These are phyloP conservation scores for Danio choprae DNA, from an alignment of 2,797 vertebrate genomes.

Conservation along the genomic window DNA sequence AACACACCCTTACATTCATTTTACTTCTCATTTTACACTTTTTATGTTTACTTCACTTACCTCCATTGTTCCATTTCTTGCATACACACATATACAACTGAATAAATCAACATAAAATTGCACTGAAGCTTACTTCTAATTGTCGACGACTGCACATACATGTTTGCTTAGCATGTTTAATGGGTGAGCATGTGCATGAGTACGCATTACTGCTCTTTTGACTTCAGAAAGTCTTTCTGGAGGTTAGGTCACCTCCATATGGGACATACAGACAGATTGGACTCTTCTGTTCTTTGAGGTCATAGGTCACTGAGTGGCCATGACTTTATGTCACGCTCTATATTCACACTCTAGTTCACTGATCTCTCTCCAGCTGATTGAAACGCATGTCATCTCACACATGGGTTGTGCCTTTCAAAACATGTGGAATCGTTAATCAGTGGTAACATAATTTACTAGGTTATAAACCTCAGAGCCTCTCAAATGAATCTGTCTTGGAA, in stretches of 20 bases:
- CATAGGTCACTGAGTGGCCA: not conserved
- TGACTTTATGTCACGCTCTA: not conserved
- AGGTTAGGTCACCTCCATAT: not conserved
- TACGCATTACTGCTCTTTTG: constrained; percentile 6
- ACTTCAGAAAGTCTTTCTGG: not conserved
- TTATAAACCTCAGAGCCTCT: not conserved
- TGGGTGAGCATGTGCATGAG: constrained; percentile 13
- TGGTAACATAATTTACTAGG: not conserved
- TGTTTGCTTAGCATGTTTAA: not conserved
- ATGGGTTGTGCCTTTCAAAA: not conserved
- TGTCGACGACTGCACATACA: not conserved
- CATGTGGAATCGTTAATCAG: not conserved
- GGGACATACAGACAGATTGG: not conserved
- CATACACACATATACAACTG: not conserved
- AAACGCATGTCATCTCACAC: not conserved
- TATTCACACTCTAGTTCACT: not conserved
- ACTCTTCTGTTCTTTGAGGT: not conserved
- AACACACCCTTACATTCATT: no score
- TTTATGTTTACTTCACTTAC: no score
- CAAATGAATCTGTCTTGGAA: not conserved
- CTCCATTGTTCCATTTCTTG: no score
- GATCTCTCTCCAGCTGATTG: not conserved
- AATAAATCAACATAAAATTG: not conserved
- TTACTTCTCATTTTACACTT: no score
- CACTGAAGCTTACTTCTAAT: not conserved